Base-by-base conservation (phyloP, 2,797 vertebrate species). In the Sebastes trivittatus region DNA sequence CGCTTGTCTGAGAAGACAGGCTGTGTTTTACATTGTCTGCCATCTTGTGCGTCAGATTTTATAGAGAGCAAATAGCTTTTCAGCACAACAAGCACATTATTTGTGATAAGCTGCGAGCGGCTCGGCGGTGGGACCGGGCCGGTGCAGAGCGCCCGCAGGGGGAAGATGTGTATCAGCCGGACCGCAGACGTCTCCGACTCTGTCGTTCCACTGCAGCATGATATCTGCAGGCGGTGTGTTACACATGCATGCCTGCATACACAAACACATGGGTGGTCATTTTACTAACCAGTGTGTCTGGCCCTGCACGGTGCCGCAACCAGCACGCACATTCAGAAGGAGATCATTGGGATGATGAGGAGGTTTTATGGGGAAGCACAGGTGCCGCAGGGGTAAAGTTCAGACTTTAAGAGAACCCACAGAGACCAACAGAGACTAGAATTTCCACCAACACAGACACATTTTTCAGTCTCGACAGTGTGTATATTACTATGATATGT, bases 191-290 rank as follows among this genome's bases (percentile, higher is more conserved):
- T 75, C 60, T 77, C 38, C 7, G 30, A 74, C 71, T 74, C 58
- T 42, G 52, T 32, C 16, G 25, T 67, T 69, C 14, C 62, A 72
- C 54, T 72, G 4, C 59, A 27, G 66, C 34, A 6, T 20, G 27
- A 25, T 75, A 65, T 77, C 75, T 81, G 42, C 78, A 76, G 75
- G 66, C 71, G n/a, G 64, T 10, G 4, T 2, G 52, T 54, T 54
- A 54, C 52, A 54, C 10, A 54, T 55, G 11, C 14, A 42, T 11
- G 16, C 4, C 55, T 66, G 58, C 69, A 65, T 54, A 22, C 63
- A 72, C 36, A 65, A 16, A 58, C 6, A 32, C 32, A 76, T 3
- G 32, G 52, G 25, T 46, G 38, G 23, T 34, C 34, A 58, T 63
- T 68, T 65, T 10, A 13, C 7, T 34, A 75, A 25, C 49, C 22